Percentiles rank a stretch among this genome's conserved stretches.
phyloP scores from a whole-genome alignment of 2,888 invertebrate genomes.

The Argyresthia albistria region DNA sequence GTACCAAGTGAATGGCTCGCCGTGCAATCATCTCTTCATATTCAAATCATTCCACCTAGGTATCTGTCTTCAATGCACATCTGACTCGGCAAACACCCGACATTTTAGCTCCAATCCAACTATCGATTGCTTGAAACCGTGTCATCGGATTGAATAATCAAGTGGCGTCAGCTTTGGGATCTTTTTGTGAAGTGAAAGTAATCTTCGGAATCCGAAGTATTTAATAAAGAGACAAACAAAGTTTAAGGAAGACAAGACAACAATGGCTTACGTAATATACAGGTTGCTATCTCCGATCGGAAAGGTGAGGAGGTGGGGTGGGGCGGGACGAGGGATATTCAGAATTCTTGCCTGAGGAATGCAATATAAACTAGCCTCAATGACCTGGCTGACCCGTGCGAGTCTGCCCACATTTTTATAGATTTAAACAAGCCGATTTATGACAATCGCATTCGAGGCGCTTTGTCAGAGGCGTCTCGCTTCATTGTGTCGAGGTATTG shows the following conservation, averaged over 20 bases:
- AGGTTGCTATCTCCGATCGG: conserved; percentile 7
- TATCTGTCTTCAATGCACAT: neutral
- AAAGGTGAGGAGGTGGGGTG: neutral
- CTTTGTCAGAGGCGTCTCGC: conserved; percentile 11
- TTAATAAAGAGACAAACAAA: neutral
- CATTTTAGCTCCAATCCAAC: too few species aligned
- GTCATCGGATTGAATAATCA: neutral
- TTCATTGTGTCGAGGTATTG: conserved; percentile 8
- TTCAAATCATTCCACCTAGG: neutral
- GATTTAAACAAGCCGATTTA: conserved; percentile 24
- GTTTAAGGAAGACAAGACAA: conserved; percentile 3
- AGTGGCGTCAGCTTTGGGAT: neutral
- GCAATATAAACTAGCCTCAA: conserved; percentile 19
- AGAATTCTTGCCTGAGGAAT: conserved; percentile 17
- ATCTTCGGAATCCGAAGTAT: neutral
- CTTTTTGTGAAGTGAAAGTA: neutral
- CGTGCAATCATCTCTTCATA: conserved; percentile 1
- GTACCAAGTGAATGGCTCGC: neutral
- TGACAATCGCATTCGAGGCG: conserved; percentile 24
- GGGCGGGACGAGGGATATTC: neutral
- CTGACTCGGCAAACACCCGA: too few species aligned
- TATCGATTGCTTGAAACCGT: too few species aligned
- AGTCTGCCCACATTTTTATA: conserved; percentile 30
- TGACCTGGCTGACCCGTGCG: conserved; percentile 25
- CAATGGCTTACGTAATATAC: conserved; percentile 5